phyloP scores from a whole-genome alignment of 2,113 vertebrate species.

The Podocnemis expansa region DNA sequence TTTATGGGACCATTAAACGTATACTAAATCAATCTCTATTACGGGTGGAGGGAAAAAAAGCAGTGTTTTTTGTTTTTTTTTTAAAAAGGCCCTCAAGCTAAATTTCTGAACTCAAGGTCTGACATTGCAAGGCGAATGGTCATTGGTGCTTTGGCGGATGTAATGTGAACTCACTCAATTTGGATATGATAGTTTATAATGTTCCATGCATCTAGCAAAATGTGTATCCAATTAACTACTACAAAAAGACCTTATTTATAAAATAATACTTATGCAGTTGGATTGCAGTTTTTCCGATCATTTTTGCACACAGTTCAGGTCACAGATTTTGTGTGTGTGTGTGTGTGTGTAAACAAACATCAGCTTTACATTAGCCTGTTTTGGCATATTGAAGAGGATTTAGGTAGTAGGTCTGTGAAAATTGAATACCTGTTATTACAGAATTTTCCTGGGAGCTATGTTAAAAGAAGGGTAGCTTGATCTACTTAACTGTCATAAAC shows the following conservation, averaged over 20 bases:
- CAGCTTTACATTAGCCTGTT: neutral
- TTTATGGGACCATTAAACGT: slow-evolving; percentile 75
- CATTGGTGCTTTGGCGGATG: slow-evolving; percentile 65
- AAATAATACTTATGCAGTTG: slow-evolving; percentile 78
- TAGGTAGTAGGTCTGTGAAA: neutral
- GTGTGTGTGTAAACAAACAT: slow-evolving; percentile 61
- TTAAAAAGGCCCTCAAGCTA: slow-evolving; percentile 54
- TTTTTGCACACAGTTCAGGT: slow-evolving; percentile 65
- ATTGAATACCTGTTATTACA: neutral
- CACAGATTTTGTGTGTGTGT: slow-evolving; percentile 43
- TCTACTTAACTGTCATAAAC: neutral
- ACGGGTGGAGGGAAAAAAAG: neutral
- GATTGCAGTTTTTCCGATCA: slow-evolving; percentile 74
- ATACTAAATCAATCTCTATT: slow-evolving; percentile 76
- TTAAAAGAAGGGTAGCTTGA: neutral
- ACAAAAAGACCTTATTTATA: slow-evolving; percentile 78
- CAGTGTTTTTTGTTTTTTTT: slow-evolving; percentile 38
- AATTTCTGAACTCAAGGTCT: slow-evolving; percentile 63
- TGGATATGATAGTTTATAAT: slow-evolving; percentile 69
- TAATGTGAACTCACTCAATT: slow-evolving; percentile 67
- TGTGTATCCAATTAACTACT: slow-evolving; percentile 80
- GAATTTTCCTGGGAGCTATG: neutral
- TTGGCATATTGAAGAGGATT: neutral
- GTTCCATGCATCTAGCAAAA: slow-evolving; percentile 75
- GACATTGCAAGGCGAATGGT: slow-evolving; percentile 57